Conservation (phyloP, 2,113 vertebrate genomes). For the Sturnus vulgaris region DNA sequence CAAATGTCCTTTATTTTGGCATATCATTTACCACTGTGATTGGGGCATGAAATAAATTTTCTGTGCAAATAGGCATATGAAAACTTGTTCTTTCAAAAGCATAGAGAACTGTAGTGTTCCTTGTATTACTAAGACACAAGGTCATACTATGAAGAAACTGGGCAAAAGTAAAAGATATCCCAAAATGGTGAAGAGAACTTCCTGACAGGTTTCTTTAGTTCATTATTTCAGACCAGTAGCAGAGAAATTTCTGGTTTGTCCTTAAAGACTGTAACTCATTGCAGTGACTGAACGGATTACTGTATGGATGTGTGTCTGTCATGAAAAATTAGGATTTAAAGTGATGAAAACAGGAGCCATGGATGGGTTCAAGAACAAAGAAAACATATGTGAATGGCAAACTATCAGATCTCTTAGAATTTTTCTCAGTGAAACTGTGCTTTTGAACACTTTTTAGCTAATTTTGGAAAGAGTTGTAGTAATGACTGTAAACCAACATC, state of each 20-base stretch:
- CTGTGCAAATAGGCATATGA: neutral
- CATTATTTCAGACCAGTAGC: neutral
- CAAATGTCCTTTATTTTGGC: neutral
- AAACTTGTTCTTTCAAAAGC: neutral
- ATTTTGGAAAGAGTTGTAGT: neutral
- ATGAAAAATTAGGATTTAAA: neutral
- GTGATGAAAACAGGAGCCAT: neutral
- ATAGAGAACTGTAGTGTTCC: neutral
- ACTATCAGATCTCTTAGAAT: neutral
- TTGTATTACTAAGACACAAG: neutral
- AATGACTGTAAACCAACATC: neutral
- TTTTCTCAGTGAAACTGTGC: neutral
- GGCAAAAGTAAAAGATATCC: neutral
- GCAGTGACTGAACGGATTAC: neutral
- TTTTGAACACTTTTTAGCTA: neutral
- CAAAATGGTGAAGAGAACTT: neutral
- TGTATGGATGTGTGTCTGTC: neutral
- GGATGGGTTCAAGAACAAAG: neutral
- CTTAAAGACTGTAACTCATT: neutral
- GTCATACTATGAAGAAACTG: neutral
- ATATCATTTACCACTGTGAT: neutral
- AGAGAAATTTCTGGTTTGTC: neutral
- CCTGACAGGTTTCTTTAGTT: neutral
- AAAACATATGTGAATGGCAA: rapidly evolving
- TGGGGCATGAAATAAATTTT: neutral